phyloP scores from a whole-genome alignment of 1,140 invertebrate genomes.

The Meteorus sp. region DNA sequence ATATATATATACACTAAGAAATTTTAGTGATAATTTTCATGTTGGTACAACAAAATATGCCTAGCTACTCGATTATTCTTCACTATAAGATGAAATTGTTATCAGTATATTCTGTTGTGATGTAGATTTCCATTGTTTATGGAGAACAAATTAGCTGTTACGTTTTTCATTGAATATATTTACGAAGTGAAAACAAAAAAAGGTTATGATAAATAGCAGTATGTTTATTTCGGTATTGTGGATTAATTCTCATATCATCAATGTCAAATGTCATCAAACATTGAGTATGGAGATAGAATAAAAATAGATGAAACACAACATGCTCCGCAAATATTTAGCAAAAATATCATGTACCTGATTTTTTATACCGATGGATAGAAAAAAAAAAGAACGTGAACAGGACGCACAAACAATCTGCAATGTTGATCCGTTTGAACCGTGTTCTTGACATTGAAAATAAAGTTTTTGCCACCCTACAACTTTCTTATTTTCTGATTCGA shows the following conservation, averaged over 20 bases:
- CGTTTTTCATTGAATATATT: slow-evolving; percentile 38
- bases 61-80: slow-evolving; percentile 43
- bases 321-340: background rate
- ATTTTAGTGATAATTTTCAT: slow-evolving; percentile 46
- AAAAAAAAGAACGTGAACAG: slow-evolving; percentile 38
- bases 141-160: slow-evolving; percentile 46
- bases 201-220: slow-evolving; percentile 20
- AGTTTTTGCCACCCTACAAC: too few species aligned
- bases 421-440: background rate
- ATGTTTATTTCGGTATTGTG: slow-evolving; percentile 33
- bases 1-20: slow-evolving; percentile 30
- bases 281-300: slow-evolving; percentile 26
- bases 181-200: slow-evolving; percentile 2
- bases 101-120: slow-evolving; percentile 53
- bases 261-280: background rate
- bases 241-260: background rate
- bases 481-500: too few species aligned
- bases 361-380: slow-evolving; percentile 33
- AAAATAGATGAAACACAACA: slow-evolving; percentile 35
- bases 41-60: slow-evolving; percentile 48
- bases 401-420: background rate
- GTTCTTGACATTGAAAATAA: too few species aligned
- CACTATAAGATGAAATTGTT: slow-evolving; percentile 49
- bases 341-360: slow-evolving; percentile 54
- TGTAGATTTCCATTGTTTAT: slow-evolving; percentile 53